These are phyloP conservation scores for Sinodicranocentrus sp. DNA, from an alignment of 2,888 invertebrate species.

Conservation along the genomic window DNA sequence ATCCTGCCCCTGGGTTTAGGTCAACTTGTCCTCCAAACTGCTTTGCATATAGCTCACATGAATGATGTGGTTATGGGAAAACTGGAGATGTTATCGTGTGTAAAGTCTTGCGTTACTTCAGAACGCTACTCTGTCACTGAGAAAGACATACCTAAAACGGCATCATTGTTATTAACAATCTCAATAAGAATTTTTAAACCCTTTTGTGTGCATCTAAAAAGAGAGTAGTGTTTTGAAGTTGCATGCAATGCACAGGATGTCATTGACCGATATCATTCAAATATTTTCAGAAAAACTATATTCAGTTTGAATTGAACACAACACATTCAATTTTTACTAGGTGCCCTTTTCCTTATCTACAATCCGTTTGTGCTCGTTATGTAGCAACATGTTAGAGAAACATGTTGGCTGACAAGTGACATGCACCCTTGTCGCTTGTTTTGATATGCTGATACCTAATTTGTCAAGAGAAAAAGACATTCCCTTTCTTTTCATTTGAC, in stretches of 20 bases:
- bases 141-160: no score
- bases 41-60: not conserved
- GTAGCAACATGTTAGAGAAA: conserved; percentile 29
- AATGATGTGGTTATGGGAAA: not conserved
- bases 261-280: no score
- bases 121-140: not conserved
- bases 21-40: not conserved
- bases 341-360: no score
- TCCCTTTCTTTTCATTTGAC: conserved; percentile 62
- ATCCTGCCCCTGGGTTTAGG: not conserved
- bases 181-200: no score
- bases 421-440: conserved; percentile 44
- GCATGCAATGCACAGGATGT: no score
- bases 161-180: no score
- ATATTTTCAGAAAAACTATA: no score
- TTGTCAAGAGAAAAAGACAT: conserved; percentile 58
- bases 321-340: no score
- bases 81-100: conserved; percentile 7
- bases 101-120: not conserved
- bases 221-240: no score
- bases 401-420: conserved; percentile 61
- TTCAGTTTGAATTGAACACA: no score
- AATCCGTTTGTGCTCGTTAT: conserved; percentile 4
- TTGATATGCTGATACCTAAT: conserved; percentile 64
- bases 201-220: no score